phyloP scores from a whole-genome alignment of 2,113 vertebrate species.

The Ictalurus furcatus region DNA sequence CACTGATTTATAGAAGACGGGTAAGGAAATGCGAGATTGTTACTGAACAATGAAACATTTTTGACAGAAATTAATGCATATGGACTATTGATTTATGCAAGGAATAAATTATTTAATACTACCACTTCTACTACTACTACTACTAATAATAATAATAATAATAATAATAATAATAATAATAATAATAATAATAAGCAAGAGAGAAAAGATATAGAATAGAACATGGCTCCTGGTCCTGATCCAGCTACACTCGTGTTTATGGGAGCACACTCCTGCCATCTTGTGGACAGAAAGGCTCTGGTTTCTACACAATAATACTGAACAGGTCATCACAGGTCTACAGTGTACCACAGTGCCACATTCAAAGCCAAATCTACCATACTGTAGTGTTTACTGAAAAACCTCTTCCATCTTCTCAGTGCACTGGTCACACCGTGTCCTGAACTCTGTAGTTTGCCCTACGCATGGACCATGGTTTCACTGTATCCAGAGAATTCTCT shows the following conservation, averaged over 20 bases:
- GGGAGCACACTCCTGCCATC: conserved; percentile 7
- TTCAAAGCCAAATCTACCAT: not conserved
- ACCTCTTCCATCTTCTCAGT: not conserved
- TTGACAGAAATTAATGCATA: not conserved
- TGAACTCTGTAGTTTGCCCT: not conserved
- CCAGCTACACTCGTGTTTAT: not conserved
- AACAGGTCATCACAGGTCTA: not conserved
- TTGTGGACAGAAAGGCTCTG: not conserved
- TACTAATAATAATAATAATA: not conserved
- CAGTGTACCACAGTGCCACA: not conserved
- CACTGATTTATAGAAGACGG: not conserved
- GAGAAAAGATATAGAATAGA: not conserved
- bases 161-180: not conserved
- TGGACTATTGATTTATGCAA: not conserved
- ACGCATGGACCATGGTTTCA: not conserved
- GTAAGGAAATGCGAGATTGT: not conserved
- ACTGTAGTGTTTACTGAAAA: not conserved
- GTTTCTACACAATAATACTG: not conserved
- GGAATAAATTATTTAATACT: not conserved
- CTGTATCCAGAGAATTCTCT: not conserved
- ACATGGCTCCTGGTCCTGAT: not conserved
- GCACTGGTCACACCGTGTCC: not conserved
- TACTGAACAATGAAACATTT: not conserved
- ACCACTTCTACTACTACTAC: not conserved
- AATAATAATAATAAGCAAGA: not conserved